Evolutionary conservation across 2,888 invertebrate genomes (phyloP).

Genomic region (Catocala sponsa): DNA sequence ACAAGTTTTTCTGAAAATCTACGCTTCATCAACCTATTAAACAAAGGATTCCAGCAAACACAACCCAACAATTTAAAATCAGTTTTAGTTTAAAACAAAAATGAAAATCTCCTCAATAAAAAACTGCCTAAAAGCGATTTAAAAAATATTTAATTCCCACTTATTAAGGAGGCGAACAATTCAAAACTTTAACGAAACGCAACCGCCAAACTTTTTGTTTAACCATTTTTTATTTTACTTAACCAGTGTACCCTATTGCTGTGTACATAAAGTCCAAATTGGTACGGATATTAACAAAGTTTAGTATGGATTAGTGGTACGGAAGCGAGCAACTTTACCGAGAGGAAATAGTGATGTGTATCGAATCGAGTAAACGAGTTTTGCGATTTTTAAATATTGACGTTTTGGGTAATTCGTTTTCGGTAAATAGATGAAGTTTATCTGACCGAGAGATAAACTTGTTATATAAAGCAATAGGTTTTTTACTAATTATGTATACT

Average conservation of each 20-base stretch:
- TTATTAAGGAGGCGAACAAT: conserved; percentile 61
- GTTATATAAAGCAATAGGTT: no score
- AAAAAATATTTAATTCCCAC: conserved; percentile 56
- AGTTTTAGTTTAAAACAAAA: conserved; percentile 11
- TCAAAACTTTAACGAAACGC: conserved; percentile 56
- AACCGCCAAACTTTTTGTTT: conserved; percentile 40
- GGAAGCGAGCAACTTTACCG: conserved; percentile 57
- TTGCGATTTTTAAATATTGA: not conserved
- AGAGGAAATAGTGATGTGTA: conserved; percentile 45
- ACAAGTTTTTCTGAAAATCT: not conserved
- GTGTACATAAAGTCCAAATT: conserved; percentile 63
- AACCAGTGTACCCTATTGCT: conserved; percentile 50
- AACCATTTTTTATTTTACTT: conserved; percentile 34
- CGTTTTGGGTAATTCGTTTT: not conserved
- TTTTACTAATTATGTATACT: no score
- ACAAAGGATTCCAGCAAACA: not conserved
- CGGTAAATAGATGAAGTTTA: not conserved
- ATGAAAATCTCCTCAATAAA: conserved; percentile 23
- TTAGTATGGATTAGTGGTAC: conserved; percentile 73
- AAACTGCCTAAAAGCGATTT: conserved; percentile 40
- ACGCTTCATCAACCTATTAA: not conserved
- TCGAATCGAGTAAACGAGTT: conserved; percentile 9
- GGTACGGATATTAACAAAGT: conserved; percentile 64
- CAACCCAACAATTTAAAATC: conserved; percentile 12
- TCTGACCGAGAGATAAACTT: no score